These are phyloP conservation scores for Steinernema carpocapsae DNA, from an alignment of 2,888 invertebrate genomes.

Conservation along the genomic window DNA sequence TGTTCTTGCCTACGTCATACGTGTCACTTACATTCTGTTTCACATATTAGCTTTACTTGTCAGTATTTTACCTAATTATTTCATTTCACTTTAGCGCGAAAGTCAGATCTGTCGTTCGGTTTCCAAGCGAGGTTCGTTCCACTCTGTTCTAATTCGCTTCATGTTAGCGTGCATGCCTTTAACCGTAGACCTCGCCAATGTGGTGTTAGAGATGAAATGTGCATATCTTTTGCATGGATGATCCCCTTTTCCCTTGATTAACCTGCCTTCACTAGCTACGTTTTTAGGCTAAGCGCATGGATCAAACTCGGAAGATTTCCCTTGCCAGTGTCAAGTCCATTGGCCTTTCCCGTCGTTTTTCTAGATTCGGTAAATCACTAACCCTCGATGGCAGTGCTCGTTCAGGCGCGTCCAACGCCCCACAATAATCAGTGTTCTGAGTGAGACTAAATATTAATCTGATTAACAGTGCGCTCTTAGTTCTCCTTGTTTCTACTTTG, in stretches of 20 bases:
- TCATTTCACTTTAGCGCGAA: conserved; percentile 33
- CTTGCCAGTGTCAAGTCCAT: conserved; percentile 65
- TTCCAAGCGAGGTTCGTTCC: conserved; percentile 30
- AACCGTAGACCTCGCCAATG: too few species aligned
- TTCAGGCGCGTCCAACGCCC: background rate
- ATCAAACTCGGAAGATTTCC: conserved; percentile 61
- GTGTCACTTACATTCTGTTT: conserved; percentile 25
- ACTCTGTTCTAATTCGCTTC: conserved; percentile 4
- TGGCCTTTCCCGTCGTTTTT: conserved; percentile 59
- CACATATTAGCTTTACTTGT: conserved; percentile 13
- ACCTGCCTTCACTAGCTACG: background rate
- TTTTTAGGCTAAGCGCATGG: conserved; percentile 14
- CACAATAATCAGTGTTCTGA: background rate
- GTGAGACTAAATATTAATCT: background rate
- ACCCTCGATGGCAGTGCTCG: conserved; percentile 56
- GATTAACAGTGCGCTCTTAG: background rate
- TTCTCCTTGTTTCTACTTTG: too few species aligned
- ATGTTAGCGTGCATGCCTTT: background rate
- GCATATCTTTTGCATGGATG: too few species aligned
- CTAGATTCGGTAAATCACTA: conserved; percentile 65
- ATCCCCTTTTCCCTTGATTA: too few species aligned
- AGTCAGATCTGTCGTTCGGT: conserved; percentile 20
- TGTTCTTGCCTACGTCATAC: conserved; percentile 31
- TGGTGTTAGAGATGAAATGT: too few species aligned
- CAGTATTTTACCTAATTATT: conserved; percentile 26